Percentiles rank a stretch among this genome's conserved stretches.
Evolutionary conservation across 2,888 invertebrate species (phyloP).

Genomic region (Agrotis ipsilon): DNA sequence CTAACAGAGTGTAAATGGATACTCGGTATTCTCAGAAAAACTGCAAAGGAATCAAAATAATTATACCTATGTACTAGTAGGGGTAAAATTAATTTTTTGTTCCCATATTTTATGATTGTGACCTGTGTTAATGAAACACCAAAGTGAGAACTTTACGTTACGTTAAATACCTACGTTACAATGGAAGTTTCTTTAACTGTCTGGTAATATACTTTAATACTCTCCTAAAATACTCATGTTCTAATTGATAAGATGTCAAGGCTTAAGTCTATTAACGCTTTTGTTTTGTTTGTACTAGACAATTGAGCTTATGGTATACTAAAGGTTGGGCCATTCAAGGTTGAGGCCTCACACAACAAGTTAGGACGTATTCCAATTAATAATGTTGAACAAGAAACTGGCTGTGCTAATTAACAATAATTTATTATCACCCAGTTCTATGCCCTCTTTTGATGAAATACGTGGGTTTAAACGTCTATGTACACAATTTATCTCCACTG

Average conservation of each 20-base stretch:
- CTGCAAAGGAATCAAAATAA: constrained; percentile 59
- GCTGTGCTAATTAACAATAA: constrained; percentile 30
- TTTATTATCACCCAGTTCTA: constrained; percentile 47
- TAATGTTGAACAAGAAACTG: constrained; percentile 31
- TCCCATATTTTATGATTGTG: constrained; percentile 45
- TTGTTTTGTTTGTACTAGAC: constrained; percentile 41
- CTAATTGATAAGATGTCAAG: constrained; percentile 52
- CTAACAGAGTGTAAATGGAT: constrained; percentile 59
- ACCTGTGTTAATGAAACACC: constrained; percentile 42
- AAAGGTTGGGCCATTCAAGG: constrained; percentile 53
- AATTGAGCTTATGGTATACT: constrained; percentile 43
- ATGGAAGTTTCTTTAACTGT: constrained; percentile 16
- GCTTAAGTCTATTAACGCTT: constrained; percentile 28
- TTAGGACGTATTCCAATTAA: constrained; percentile 40
- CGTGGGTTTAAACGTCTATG: constrained; percentile 59
- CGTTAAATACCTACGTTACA: too few species aligned
- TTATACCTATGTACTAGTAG: constrained; percentile 60
- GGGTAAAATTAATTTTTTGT: constrained; percentile 57
- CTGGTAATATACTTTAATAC: constrained; percentile 16
- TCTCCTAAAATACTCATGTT: constrained; percentile 27
- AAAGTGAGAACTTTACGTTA: constrained; percentile 28
- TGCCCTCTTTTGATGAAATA: constrained; percentile 51
- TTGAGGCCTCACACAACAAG: constrained; percentile 24
- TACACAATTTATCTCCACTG: constrained; percentile 62
- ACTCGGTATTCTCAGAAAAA: constrained; percentile 62